phyloP scores from a whole-genome alignment of 1,140 invertebrate genomes.

The Forficula auricularia region DNA sequence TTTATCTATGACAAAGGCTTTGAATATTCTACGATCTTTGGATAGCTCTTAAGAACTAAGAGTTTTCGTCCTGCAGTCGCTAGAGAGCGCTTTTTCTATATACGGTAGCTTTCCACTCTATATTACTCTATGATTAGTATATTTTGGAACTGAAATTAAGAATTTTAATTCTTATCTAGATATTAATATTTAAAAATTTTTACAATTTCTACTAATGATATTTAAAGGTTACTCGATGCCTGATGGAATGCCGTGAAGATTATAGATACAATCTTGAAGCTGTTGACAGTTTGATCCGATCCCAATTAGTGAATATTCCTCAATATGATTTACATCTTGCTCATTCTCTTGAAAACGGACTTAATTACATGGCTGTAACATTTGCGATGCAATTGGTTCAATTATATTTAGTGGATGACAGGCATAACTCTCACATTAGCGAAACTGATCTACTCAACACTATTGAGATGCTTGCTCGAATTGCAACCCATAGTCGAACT shows the following conservation, averaged over 20 bases:
- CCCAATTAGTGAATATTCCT: slow-evolving; percentile 42
- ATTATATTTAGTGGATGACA: slow-evolving; percentile 71
- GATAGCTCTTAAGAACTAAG: too few relatives aligned
- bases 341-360: slow-evolving; percentile 71
- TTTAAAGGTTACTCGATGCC: slow-evolving; percentile 17
- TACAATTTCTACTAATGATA: too few relatives aligned
- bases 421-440: slow-evolving; percentile 51
- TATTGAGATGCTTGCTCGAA: slow-evolving; percentile 58
- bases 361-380: slow-evolving; percentile 62
- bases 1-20: too few relatives aligned
- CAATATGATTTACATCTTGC: slow-evolving; percentile 76
- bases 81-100: too few relatives aligned
- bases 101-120: too few relatives aligned
- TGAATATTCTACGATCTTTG: too few relatives aligned
- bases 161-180: too few relatives aligned
- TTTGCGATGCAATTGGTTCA: slow-evolving; percentile 87
- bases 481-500: slow-evolving; percentile 51
- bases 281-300: slow-evolving; percentile 69
- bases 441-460: slow-evolving; percentile 74
- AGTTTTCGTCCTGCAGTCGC: too few relatives aligned
- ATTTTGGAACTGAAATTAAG: too few relatives aligned
- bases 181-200: too few relatives aligned
- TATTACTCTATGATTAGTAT: too few relatives aligned
- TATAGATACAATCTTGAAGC: slow-evolving; percentile 79
- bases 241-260: slow-evolving; percentile 74